Evolutionary conservation across 2,797 vertebrate species (phyloP), one percentile per base, ranked within the genome.

Genomic region (Halcyon smyrnensis): DNA sequence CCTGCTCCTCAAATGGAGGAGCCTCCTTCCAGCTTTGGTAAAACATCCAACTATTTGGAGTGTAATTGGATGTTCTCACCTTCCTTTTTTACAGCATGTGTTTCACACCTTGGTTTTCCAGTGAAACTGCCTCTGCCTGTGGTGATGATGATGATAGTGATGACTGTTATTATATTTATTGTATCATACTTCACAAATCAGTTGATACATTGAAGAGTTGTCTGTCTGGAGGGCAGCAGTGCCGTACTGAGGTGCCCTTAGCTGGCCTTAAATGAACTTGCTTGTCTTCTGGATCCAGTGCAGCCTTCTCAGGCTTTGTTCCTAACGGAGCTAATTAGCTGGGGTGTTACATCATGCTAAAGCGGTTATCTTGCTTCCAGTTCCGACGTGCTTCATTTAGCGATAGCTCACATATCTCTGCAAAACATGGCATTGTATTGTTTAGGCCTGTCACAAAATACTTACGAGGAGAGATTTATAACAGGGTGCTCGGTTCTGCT

Each of bases 331-430:
- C 48, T 84, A 34, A 90, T 96, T 89, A 90, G 43, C 20, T 86
- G 76, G 25, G 32, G 48, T 37, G 57, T 94, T 95, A 79, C 15
- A 1, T 92, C 86, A 87, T 70, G n/a, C 63, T 79, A 11, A 65
- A 93, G 77, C 4, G 8, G 80, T 94, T 96, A 96, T 93, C 90
- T 95, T 89, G 77, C 74, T 96, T 96, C 86, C 94, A 84, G 86
- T 92, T 94, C 67, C 92, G 76, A 1, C 0, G 2, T 16, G 24
- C 88, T 93, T 94, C 88, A 37, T 90, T 82, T 84, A 93, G 74
- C 20, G 2, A 63, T 79, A 95, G 88, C 81, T 87, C 60, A 45
- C 93, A 37, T 84, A 96, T 92, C 93, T 95, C 54, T 92, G 78
- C 74, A 90, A 87, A 97, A 96, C 87, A 89, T 1, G 4, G 25